Evolutionary conservation across 1,140 invertebrate genomes (phyloP).

Genomic region (Acromyrmex charruanus): DNA sequence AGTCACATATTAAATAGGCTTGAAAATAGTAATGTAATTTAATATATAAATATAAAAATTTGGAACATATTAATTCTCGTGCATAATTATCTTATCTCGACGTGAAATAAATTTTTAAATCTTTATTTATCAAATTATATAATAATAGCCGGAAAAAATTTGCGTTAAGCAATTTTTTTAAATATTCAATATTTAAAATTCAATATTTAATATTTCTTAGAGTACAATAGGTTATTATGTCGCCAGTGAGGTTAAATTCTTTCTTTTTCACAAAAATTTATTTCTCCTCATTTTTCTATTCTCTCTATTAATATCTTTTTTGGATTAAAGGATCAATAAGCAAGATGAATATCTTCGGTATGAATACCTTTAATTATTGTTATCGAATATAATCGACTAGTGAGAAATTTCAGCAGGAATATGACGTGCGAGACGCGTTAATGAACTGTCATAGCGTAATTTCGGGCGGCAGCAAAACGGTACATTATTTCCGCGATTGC

Average conservation of each 20-base stretch:
- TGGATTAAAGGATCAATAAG: background rate
- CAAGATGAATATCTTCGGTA: slow-evolving; percentile 11
- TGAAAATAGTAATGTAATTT: background rate
- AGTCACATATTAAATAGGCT: background rate
- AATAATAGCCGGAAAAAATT: background rate
- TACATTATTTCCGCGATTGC: slow-evolving; percentile 36
- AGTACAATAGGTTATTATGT: background rate
- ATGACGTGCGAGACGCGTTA: background rate
- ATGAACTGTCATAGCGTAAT: slow-evolving; percentile 45
- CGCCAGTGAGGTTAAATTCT: background rate
- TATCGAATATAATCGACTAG: background rate
- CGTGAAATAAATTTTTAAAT: background rate
- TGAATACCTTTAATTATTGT: slow-evolving; percentile 1
- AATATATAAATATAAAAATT: background rate
- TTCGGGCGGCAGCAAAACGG: slow-evolving; percentile 6
- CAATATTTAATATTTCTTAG: background rate
- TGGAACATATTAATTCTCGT: background rate
- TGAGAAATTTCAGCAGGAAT: background rate
- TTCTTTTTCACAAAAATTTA: background rate
- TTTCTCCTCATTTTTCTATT: background rate
- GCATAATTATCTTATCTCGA: background rate
- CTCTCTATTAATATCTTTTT: background rate
- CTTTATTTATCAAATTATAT: background rate
- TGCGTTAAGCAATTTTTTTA: background rate
- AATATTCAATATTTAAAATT: background rate